Evolutionary conservation across 2,797 vertebrate species (phyloP), one percentile per base, ranked within the genome.

Genomic region (Prionace glauca): DNA sequence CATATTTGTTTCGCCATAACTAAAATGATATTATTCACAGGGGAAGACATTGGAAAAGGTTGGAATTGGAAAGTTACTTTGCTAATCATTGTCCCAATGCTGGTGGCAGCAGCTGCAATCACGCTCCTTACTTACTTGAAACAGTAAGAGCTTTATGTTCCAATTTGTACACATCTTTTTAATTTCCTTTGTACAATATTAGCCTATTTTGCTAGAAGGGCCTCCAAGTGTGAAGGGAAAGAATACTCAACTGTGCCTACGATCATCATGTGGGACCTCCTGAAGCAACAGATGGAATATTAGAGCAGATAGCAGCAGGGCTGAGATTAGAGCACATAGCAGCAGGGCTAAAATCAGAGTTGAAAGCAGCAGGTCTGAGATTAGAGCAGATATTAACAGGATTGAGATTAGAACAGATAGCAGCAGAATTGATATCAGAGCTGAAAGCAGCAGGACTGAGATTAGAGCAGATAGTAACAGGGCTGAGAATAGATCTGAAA

Each of bases 71-170:
- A 96, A 32, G 90, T 97, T 56, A 11, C 71, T 96, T 96, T 97
- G 32, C 96, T 97, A 20, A 95, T 97, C 91, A 65, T 96, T 87
- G 96, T 98, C 95, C 97, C 97, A 0, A 95, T 97, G 96, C 95
- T 96, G 0, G 96, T 97, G 22, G 96, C 96, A 26, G 60, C 96
- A 0, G 96, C 97, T 56, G 96, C 96, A 1, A 95, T 97, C 95
- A 90, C 97, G 81, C 96, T 98, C 0, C 96, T 98, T 0, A 95
- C 97, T 92, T 97, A 98, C 95, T 96, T 98, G 8, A 98, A 98
- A 97, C 97, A 97, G 98, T 98, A 97, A 97, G 96, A 71, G 69
- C 24, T 56, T 72, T 72, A 26, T 1, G 4, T 90, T 9, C 56
- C 60, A 1, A 14, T 62, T 65, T 8, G 3, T 4, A 62, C 45